Conservation (phyloP, 2,113 vertebrate genomes). For the Nettapus auritus region DNA sequence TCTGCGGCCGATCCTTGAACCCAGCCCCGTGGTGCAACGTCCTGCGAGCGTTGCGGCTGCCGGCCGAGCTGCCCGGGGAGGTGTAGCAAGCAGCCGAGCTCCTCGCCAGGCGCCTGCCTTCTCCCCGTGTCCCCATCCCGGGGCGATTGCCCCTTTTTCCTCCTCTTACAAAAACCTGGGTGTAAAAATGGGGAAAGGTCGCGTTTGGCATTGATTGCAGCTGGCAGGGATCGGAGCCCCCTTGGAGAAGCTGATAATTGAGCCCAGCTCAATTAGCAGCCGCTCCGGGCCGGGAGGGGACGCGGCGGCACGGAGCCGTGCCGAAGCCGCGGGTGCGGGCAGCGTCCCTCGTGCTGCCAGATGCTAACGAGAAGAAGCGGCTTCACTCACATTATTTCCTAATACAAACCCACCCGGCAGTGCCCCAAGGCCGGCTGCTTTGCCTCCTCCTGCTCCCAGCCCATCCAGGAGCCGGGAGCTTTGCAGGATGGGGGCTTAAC, state of each 20-base stretch:
- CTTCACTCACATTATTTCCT: not conserved
- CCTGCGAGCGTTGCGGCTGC: not conserved
- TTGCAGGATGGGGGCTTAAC: not conserved
- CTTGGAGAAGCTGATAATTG: not conserved
- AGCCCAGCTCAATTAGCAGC: not conserved
- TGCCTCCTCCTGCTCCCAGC: not conserved
- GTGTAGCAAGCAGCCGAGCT: not conserved
- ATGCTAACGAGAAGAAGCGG: too few relatives aligned
- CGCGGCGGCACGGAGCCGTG: not conserved
- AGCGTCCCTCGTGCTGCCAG: not conserved
- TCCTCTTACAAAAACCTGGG: not conserved
- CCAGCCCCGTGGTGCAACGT: too few relatives aligned
- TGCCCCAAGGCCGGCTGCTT: rapidly evolving
- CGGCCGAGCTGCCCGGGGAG: not conserved
- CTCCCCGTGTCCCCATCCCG: not conserved
- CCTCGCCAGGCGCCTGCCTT: rapidly evolving
- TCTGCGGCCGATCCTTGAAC: too few relatives aligned
- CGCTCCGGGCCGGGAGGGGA: too few relatives aligned
- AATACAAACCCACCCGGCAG: not conserved
- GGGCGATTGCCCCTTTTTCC: not conserved
- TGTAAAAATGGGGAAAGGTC: not conserved
- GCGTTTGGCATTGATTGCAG: too few relatives aligned
- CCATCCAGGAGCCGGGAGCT: too few relatives aligned
- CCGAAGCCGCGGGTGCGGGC: not conserved
- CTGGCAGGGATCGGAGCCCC: rapidly evolving